Evolutionary conservation across 2,113 vertebrate species (phyloP).

Genomic region (Struthio camelus): DNA sequence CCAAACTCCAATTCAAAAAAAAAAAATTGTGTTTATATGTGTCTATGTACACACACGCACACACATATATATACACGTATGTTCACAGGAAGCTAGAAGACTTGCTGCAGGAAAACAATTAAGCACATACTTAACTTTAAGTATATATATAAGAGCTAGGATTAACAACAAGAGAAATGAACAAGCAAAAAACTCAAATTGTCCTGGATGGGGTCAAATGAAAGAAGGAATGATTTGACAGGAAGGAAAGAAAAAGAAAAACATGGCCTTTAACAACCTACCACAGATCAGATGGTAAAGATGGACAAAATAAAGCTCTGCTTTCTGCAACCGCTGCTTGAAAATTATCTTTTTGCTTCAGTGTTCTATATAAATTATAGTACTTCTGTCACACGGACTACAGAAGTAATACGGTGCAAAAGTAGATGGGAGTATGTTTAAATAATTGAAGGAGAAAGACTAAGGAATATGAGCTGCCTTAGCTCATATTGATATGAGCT

Average conservation of each 20-base stretch:
- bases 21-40: too few species aligned
- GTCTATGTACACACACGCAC: too few species aligned
- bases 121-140: background rate
- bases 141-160: background rate
- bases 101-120: background rate
- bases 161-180: background rate
- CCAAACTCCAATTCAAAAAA: background rate
- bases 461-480: conserved; percentile 20
- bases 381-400: background rate
- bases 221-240: background rate
- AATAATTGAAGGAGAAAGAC: background rate
- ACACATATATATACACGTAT: background rate
- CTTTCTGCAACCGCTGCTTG: background rate
- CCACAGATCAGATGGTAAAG: background rate
- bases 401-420: background rate
- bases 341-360: background rate
- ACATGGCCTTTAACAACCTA: background rate
- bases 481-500: too few species aligned
- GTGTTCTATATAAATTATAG: background rate
- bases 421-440: background rate
- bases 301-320: background rate
- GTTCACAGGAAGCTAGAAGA: background rate
- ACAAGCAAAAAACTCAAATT: background rate
- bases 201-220: fast-evolving
- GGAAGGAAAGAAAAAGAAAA: background rate